Evolutionary conservation across 2,113 vertebrate genomes (phyloP).

Genomic region (Vanacampus margaritifer): DNA sequence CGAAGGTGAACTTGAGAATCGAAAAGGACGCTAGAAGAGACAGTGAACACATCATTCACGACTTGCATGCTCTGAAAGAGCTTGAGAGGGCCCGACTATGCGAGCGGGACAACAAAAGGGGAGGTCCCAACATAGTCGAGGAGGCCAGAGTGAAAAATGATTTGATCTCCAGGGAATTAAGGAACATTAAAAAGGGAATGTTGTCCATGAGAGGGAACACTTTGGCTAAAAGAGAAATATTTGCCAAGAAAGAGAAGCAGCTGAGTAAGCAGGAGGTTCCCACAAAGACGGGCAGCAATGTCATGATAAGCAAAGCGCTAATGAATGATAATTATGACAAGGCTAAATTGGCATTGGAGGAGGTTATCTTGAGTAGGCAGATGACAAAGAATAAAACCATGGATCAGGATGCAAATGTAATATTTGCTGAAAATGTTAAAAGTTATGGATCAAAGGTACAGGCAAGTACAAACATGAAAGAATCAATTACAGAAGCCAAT

Average conservation of each 20-base stretch:
- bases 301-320: constrained; percentile 50
- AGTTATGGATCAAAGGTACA: constrained; percentile 16
- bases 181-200: constrained; percentile 60
- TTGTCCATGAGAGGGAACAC: constrained; percentile 68
- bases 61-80: constrained; percentile 61
- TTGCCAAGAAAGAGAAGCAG: constrained; percentile 53
- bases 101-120: constrained; percentile 31
- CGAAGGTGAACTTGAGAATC: constrained; percentile 16
- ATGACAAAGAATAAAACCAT: constrained; percentile 40
- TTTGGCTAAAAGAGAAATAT: constrained; percentile 57
- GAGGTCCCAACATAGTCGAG: constrained; percentile 34
- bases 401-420: constrained; percentile 19
- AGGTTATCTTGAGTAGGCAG: constrained; percentile 67
- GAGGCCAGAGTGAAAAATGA: constrained; percentile 58
- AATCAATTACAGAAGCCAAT: constrained; percentile 1
- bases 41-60: constrained; percentile 49
- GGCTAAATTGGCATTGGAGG: constrained; percentile 69
- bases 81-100: constrained; percentile 46
- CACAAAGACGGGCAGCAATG: constrained; percentile 40
- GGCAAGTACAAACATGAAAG: constrained; percentile 26
- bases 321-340: constrained; percentile 65
- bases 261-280: constrained; percentile 28
- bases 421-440: constrained; percentile 20
- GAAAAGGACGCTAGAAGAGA: constrained; percentile 31
- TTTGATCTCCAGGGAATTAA: constrained; percentile 58